phyloP scores from a whole-genome alignment of 2,888 invertebrate species.

The Macrophya alboannulata region DNA sequence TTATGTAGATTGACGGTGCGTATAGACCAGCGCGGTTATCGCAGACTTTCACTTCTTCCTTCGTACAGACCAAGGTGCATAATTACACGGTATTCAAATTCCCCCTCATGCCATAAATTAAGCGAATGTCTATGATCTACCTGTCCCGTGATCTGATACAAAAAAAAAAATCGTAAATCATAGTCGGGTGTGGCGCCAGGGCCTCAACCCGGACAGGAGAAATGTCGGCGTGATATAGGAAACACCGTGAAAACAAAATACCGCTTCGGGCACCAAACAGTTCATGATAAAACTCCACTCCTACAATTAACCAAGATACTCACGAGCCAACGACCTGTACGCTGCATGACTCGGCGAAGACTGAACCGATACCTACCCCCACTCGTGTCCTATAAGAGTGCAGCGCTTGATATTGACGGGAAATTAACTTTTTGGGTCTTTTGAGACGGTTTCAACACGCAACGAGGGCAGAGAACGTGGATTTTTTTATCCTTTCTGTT shows the following conservation, averaged over 20 bases:
- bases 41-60: constrained; percentile 12
- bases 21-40: constrained; percentile 4
- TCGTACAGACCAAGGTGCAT: background rate
- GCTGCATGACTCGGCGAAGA: background rate
- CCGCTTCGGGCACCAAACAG: background rate
- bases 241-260: background rate
- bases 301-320: background rate
- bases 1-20: background rate
- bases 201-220: background rate
- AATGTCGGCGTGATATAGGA: background rate
- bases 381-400: background rate
- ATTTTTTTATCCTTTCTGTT: background rate
- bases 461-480: background rate
- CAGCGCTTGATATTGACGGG: background rate
- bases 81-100: constrained; percentile 13
- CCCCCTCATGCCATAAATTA: background rate
- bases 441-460: background rate
- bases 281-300: background rate
- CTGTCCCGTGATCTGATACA: constrained; percentile 13
- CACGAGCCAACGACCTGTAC: background rate
- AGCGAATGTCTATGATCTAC: constrained; percentile 26
- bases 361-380: background rate
- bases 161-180: constrained; percentile 16
- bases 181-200: constrained; percentile 17
- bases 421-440: background rate